Evolutionary conservation across 2,113 vertebrate genomes (phyloP).

Genomic region (Callocephalon fimbriatum): DNA sequence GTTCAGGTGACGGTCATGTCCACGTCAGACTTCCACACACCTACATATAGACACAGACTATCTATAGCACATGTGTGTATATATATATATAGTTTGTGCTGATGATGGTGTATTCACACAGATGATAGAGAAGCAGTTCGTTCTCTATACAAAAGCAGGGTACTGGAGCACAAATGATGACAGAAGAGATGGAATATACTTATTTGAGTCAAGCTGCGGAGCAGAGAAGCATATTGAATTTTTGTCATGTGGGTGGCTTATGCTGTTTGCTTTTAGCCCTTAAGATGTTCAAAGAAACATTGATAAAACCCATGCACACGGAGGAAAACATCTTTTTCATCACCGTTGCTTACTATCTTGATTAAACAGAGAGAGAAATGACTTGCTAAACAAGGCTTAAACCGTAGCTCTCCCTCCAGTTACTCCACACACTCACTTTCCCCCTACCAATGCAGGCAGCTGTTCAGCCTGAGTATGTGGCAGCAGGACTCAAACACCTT

Average conservation of each 20-base stretch:
- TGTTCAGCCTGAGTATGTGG: background rate
- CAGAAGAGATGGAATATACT: background rate
- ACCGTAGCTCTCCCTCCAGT: background rate
- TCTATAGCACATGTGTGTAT: background rate
- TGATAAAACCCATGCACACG: background rate
- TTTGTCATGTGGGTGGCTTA: background rate
- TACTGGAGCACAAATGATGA: background rate
- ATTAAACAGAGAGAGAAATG: background rate
- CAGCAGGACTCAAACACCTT: background rate
- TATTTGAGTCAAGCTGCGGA: background rate
- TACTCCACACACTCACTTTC: background rate
- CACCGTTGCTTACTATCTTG: background rate
- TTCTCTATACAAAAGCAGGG: background rate
- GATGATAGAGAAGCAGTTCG: background rate
- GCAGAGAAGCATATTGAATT: background rate
- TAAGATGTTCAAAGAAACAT: background rate
- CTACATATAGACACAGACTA: background rate
- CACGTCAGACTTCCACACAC: accelerated
- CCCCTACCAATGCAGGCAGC: background rate
- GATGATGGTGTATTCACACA: background rate
- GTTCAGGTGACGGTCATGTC: background rate
- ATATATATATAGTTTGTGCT: background rate
- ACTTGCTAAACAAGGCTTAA: background rate
- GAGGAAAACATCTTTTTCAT: background rate
- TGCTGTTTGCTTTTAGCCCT: background rate